Conservation (phyloP, 2,888 invertebrate genomes). For the Catocala nupta region DNA sequence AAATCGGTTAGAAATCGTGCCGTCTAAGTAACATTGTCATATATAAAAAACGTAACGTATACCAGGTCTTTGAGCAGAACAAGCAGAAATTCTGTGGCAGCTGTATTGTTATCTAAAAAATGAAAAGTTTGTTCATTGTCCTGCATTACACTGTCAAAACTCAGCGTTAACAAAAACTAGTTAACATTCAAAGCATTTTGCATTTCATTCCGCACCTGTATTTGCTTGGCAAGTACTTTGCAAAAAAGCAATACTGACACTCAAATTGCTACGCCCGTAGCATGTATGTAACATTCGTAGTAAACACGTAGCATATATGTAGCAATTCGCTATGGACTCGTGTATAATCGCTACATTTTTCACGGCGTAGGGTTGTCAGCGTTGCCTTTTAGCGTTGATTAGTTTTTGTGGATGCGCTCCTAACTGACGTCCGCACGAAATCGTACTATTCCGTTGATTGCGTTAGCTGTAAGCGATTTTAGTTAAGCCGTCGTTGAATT, state of each 20-base stretch:
- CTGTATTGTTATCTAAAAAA: neutral
- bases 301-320: slow-evolving; percentile 31
- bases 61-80: too few relatives aligned
- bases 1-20: too few relatives aligned
- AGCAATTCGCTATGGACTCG: slow-evolving; percentile 32
- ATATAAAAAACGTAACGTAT: too few relatives aligned
- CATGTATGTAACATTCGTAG: slow-evolving; percentile 29
- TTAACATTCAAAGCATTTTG: slow-evolving; percentile 7
- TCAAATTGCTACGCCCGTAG: slow-evolving; percentile 51
- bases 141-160: slow-evolving; percentile 10
- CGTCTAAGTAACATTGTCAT: too few relatives aligned
- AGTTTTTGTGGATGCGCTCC: slow-evolving; percentile 53
- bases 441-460: slow-evolving; percentile 40
- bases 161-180: slow-evolving; percentile 6
- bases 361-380: slow-evolving; percentile 50
- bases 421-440: slow-evolving; percentile 39
- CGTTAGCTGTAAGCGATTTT: slow-evolving; percentile 39
- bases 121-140: neutral
- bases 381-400: slow-evolving; percentile 62
- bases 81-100: too few relatives aligned
- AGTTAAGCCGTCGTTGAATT: slow-evolving; percentile 16
- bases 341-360: slow-evolving; percentile 52
- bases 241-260: slow-evolving; percentile 40
- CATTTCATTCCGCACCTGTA: slow-evolving; percentile 23
- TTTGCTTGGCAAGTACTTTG: slow-evolving; percentile 26